phyloP scores from a whole-genome alignment of 2,888 invertebrate species.

The Colostygia pectinataria region DNA sequence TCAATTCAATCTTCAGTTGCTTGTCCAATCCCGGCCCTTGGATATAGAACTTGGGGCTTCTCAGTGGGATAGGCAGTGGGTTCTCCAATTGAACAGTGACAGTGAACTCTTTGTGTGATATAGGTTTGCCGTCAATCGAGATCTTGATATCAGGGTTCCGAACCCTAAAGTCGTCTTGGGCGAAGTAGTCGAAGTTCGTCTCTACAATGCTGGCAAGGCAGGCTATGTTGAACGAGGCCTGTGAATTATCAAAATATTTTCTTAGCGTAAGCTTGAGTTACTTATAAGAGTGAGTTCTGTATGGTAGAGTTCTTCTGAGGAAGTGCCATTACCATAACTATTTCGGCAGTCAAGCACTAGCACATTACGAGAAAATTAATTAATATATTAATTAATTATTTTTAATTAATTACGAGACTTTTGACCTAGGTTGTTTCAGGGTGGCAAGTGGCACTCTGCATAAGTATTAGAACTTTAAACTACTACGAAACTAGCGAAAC shows the following conservation, averaged over 20 bases:
- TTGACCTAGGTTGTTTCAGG: too few species aligned
- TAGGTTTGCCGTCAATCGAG: slow-evolving; percentile 80
- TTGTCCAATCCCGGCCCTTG: slow-evolving; percentile 92
- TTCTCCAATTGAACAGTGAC: slow-evolving; percentile 89
- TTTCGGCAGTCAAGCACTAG: too few species aligned
- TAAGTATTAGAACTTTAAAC: too few species aligned
- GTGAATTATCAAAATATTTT: slow-evolving; percentile 20
- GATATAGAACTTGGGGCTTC: slow-evolving; percentile 89
- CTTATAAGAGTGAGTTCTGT: too few species aligned
- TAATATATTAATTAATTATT: too few species aligned
- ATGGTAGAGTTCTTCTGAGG: too few species aligned
- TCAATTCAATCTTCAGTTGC: slow-evolving; percentile 87
- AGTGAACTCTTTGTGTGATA: slow-evolving; percentile 76
- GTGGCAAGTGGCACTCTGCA: too few species aligned
- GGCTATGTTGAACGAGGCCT: slow-evolving; percentile 91
- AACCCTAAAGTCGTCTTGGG: slow-evolving; percentile 94
- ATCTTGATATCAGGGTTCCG: slow-evolving; percentile 95
- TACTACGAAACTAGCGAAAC: too few species aligned
- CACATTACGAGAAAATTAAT: too few species aligned
- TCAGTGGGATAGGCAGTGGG: slow-evolving; percentile 90
- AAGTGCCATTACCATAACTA: too few species aligned
- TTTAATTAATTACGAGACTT: too few species aligned
- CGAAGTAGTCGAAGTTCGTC: slow-evolving; percentile 93
- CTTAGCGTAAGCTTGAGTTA: background rate
- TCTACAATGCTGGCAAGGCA: slow-evolving; percentile 91